Percentiles rank a stretch among this genome's conserved stretches.
Conservation (phyloP, 2,888 invertebrate genomes). For the Euzophera pinguis region DNA sequence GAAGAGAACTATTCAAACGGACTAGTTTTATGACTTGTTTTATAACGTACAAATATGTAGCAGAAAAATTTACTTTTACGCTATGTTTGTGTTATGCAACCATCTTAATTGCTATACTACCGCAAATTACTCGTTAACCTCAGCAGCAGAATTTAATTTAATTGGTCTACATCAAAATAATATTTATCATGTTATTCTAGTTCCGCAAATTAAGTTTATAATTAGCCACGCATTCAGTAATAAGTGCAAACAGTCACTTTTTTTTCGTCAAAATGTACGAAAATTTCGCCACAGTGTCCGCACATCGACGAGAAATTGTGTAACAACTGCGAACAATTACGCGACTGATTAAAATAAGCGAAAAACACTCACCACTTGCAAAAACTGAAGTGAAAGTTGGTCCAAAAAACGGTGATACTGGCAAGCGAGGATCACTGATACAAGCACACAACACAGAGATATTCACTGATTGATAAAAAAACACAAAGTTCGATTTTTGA, state of each 20-base stretch:
- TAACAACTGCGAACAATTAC: slow-evolving; percentile 49
- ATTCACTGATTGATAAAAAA: slow-evolving; percentile 45
- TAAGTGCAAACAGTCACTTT: slow-evolving; percentile 12
- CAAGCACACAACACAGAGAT: slow-evolving; percentile 63
- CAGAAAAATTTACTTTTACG: background rate
- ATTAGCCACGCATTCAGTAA: slow-evolving; percentile 20
- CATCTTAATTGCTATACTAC: slow-evolving; percentile 18
- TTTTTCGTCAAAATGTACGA: slow-evolving; percentile 23
- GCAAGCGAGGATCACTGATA: slow-evolving; percentile 41
- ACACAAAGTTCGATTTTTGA: slow-evolving; percentile 47
- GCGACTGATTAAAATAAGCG: slow-evolving; percentile 59
- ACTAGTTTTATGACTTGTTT: background rate
- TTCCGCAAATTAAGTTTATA: slow-evolving; percentile 23
- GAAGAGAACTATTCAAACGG: background rate
- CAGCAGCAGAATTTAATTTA: slow-evolving; percentile 16
- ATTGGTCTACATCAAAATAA: slow-evolving; percentile 17
- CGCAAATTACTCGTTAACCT: slow-evolving; percentile 15
- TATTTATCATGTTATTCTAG: slow-evolving; percentile 23
- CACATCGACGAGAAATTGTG: slow-evolving; percentile 48
- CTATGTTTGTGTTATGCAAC: slow-evolving; percentile 16
- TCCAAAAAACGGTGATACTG: slow-evolving; percentile 37
- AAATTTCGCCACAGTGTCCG: slow-evolving; percentile 39
- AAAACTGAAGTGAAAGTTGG: slow-evolving; percentile 62
- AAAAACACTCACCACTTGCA: slow-evolving; percentile 69
- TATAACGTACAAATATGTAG: background rate